A percentile compares a stretch with the other conserved stretches of the same genome.
Conservation (phyloP, 2,888 invertebrate genomes). For the Thecophora atra region DNA sequence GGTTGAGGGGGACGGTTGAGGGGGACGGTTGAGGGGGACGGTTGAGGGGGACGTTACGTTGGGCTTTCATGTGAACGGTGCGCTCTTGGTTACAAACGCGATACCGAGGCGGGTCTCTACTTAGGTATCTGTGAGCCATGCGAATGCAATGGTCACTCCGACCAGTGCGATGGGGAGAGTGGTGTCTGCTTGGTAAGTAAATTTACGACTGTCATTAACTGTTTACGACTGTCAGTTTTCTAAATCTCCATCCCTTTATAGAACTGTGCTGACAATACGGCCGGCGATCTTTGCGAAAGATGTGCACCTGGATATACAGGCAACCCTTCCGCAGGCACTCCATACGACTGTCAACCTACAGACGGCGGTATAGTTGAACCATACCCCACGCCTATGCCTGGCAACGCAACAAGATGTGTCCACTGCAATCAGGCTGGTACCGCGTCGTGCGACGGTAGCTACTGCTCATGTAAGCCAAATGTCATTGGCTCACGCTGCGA, state of each 20-base stretch:
- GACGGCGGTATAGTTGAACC: conserved; percentile 26
- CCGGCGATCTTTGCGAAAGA: conserved; percentile 83
- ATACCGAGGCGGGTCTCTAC: conserved; percentile 80
- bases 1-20: too few relatives aligned
- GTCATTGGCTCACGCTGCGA: conserved; percentile 82
- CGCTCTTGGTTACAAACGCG: conserved; percentile 81
- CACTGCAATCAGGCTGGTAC: conserved; percentile 66
- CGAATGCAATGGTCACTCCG: conserved; percentile 85
- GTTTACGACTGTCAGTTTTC: neutral
- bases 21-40: conserved; percentile 85
- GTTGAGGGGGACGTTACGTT: conserved; percentile 82
- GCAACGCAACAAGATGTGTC: conserved; percentile 44
- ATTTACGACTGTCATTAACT: neutral
- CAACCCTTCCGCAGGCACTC: conserved; percentile 69
- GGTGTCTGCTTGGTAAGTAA: conserved; percentile 83
- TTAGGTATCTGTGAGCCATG: conserved; percentile 86
- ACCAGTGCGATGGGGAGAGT: conserved; percentile 85
- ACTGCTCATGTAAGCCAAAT: conserved; percentile 75
- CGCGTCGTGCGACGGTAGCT: conserved; percentile 62
- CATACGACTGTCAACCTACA: conserved; percentile 66
- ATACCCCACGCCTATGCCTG: conserved; percentile 36
- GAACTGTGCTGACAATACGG: conserved; percentile 90
- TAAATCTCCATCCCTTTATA: conserved; percentile 59
- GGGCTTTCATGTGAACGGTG: conserved; percentile 92
- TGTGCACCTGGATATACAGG: conserved; percentile 84